These are phyloP conservation scores for Pristionchus arcanus DNA, from an alignment of 2,888 invertebrate genomes.

Conservation along the genomic window DNA sequence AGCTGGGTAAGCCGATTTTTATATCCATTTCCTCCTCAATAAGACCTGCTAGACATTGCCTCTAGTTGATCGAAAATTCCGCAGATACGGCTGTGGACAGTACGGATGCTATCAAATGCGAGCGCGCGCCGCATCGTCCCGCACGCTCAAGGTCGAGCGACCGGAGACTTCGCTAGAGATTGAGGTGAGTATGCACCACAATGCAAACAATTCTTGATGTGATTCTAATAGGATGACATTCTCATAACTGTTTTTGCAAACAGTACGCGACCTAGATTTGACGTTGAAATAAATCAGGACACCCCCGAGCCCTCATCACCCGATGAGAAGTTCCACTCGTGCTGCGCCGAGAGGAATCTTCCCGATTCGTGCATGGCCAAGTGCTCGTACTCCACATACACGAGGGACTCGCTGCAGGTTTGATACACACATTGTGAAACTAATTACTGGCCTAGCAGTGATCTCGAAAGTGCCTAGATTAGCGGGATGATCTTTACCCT, in stretches of 20 bases:
- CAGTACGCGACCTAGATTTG: no score
- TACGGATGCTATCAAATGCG: slow-evolving; percentile 75
- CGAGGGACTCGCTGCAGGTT: slow-evolving; percentile 60
- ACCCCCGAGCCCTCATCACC: slow-evolving; percentile 62
- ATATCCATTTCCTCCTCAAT: no score
- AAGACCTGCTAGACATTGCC: no score
- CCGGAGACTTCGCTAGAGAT: slow-evolving; percentile 54
- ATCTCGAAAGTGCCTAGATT: no score
- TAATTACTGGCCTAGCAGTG: no score
- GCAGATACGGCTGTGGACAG: slow-evolving; percentile 72
- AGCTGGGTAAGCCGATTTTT: slow-evolving; percentile 28
- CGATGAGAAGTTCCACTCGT: slow-evolving; percentile 77
- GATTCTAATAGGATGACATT: no score
- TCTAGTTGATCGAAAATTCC: slow-evolving; percentile 7
- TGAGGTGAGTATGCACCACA: slow-evolving; percentile 2
- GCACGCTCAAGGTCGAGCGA: slow-evolving; percentile 65
- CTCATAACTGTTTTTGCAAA: no score
- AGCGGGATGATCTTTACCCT: no score
- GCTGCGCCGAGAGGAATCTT: slow-evolving; percentile 76
- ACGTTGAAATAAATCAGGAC: background rate
- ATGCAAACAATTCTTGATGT: no score
- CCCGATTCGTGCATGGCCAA: slow-evolving; percentile 77
- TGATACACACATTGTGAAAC: background rate
- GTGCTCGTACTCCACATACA: slow-evolving; percentile 75
- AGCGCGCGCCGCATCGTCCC: slow-evolving; percentile 70